Evolutionary conservation across 64 coral and sea anemone species (phyloP).

Genomic region (Montipora cactus): DNA sequence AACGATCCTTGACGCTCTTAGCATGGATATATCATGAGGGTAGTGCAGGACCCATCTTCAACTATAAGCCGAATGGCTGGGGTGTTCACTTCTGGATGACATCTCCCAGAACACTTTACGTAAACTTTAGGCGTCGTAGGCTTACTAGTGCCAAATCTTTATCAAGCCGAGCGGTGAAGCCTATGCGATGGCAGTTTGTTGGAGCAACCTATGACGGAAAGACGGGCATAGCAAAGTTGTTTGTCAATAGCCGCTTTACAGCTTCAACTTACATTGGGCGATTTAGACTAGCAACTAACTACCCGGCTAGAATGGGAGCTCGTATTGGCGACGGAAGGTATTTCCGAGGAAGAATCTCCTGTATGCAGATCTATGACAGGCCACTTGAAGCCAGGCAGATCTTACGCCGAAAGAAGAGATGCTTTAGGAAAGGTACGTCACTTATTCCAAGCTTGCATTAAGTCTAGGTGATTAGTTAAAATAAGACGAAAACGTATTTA

Average conservation of each 20-base stretch:
- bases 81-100: slow-evolving; percentile 84
- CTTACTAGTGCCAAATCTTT: slow-evolving; percentile 19
- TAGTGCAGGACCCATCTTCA: slow-evolving; percentile 75
- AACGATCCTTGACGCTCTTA: slow-evolving; percentile 68
- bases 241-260: slow-evolving; percentile 68
- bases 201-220: slow-evolving; percentile 76
- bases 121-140: slow-evolving; percentile 72
- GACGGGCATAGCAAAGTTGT: slow-evolving; percentile 66
- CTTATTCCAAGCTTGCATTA: neutral
- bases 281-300: slow-evolving; percentile 61
- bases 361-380: slow-evolving; percentile 78
- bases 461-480: neutral
- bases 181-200: slow-evolving; percentile 70
- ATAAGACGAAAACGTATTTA: too few species aligned
- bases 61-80: slow-evolving; percentile 71
- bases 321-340: slow-evolving; percentile 60
- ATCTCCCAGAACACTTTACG: slow-evolving; percentile 58
- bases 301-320: slow-evolving; percentile 48
- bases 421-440: slow-evolving; percentile 56
- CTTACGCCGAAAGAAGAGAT: slow-evolving; percentile 50
- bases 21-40: slow-evolving; percentile 71
- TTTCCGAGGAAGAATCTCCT: slow-evolving; percentile 80
- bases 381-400: slow-evolving; percentile 51
- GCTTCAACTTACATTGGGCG: slow-evolving; percentile 48
- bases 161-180: slow-evolving; percentile 14